A percentile compares a stretch with the other conserved stretches of the same genome.
Conservation (phyloP, 2,888 invertebrate species). For the Apodemia mormo region DNA sequence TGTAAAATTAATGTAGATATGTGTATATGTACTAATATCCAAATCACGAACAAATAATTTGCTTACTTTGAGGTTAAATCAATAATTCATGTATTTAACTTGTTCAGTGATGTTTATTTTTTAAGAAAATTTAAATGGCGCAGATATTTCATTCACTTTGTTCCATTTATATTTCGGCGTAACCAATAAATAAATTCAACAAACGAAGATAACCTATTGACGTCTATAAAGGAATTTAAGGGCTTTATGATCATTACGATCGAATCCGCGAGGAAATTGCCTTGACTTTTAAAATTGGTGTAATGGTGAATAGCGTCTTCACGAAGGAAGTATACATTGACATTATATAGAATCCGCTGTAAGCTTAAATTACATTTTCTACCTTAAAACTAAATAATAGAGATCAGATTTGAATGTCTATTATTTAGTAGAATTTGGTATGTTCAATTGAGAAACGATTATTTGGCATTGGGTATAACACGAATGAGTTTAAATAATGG, state of each 20-base stretch:
- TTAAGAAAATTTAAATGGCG: too few species aligned
- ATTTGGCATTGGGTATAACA: slow-evolving; percentile 21
- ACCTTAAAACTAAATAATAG: background rate
- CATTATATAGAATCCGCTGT: background rate
- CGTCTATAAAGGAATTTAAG: slow-evolving; percentile 15
- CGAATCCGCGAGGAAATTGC: slow-evolving; percentile 20
- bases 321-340: slow-evolving; percentile 4
- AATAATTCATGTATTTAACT: too few species aligned
- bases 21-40: too few species aligned
- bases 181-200: slow-evolving; percentile 5
- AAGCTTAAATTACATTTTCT: background rate
- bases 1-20: too few species aligned
- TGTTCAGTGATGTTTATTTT: too few species aligned
- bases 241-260: slow-evolving; percentile 15
- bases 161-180: background rate
- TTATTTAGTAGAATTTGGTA: background rate
- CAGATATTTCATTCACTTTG: background rate
- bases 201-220: slow-evolving; percentile 18
- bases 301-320: slow-evolving; percentile 15
- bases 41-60: too few species aligned
- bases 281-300: slow-evolving; percentile 24
- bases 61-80: too few species aligned
- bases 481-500: slow-evolving; percentile 21
- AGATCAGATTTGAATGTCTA: background rate
- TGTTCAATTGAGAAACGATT: slow-evolving; percentile 9